Evolutionary conservation across 2,113 vertebrate genomes (phyloP), one percentile per base, ranked within the genome.

Genomic region (Lota lota): DNA sequence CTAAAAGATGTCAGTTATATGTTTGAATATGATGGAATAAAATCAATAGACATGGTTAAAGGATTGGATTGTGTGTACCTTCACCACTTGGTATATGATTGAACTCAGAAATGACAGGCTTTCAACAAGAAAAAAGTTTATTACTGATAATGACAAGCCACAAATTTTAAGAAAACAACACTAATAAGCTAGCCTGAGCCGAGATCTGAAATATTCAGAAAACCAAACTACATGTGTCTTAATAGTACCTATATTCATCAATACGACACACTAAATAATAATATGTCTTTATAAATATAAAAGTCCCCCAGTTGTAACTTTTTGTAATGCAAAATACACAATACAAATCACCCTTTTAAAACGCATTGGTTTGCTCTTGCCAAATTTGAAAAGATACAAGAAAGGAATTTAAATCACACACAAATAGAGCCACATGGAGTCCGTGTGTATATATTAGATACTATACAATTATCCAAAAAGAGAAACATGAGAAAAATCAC

Each of bases 131-230:
- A 90, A 92, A 47, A 92, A 76, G 83, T 93, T 93, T 93, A 93
- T 93, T 93, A 91, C 89, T 89, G 90, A 88, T 47, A 92, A 93
- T 93, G 91, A 93, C 91, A 84, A 92, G 88, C 92, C 92, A 93
- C 92, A 92, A 86, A 89, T 85, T 84, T 89, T 92, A 91, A 93
- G 90, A 90, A 92, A 92, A 92, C 90, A 86, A 92, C 92, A 92
- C 91, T 90, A 93, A 91, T 89, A 93, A 93, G 91, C 92, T 93
- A 93, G 92, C 92, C 92, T 93, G 92, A 93, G 92, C 91, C 90
- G 87, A 91, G 90, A 89, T 93, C 92, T 93, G 92, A 93, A 93
- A 93, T 93, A 93, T 93, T 93, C 92, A 93, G 92, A 92, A 92
- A 92, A 92, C 86, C 85, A 90, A 92, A 93, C 92, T 93, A 93